Evolutionary conservation across 1,140 invertebrate genomes (phyloP), one percentile per base, ranked within the genome.

Genomic region (Colletes gigas): DNA sequence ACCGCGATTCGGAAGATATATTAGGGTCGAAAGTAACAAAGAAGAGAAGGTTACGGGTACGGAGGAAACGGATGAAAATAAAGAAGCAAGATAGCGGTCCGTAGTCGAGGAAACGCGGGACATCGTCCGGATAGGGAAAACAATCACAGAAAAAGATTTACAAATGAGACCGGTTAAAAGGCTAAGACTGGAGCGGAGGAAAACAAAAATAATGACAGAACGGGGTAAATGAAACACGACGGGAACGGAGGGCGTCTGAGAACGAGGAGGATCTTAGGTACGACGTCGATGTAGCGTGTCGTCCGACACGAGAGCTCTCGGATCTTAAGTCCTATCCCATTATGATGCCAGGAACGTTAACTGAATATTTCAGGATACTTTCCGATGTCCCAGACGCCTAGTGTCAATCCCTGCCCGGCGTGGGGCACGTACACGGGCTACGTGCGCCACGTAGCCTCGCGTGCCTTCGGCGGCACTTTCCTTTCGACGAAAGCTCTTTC

Each of bases 301-400:
- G 69, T 67, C 73, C 81, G n/a, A 57, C 67, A 76, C 62, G 63
- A 81, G 81, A 83, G 77, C 67, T 55, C 73, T 78, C 39, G 71
- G 66, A 83, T 82, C 65, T 78, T 83, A 83, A 88, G 83, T 89
- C 81, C 74, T 75, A 70, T n/a, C 52, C 76, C 39, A 89, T 89
- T 89, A 88, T 75, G 81, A 87, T 76, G 66, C 72, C 66, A 78
- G 70, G 21, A 79, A 77, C 68, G 82, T 77, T 88, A 84, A 86
- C 73, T 88, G 82, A 89, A 89, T 88, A 88, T 89, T 88, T 89
- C 77, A 89, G 59, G 68, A 86, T 88, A 88, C 81, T 88, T 87
- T 87, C 73, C 75, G 75, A 80, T 62, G 73, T 62, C 63, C 30
- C 19, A 60, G 55, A 47, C 50, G 63, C 19, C 78, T 78, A 62